Percentiles rank a stretch among this genome's conserved stretches.
Evolutionary conservation across 2,888 invertebrate genomes (phyloP).

Genomic region (Lasioglossum lativentre): DNA sequence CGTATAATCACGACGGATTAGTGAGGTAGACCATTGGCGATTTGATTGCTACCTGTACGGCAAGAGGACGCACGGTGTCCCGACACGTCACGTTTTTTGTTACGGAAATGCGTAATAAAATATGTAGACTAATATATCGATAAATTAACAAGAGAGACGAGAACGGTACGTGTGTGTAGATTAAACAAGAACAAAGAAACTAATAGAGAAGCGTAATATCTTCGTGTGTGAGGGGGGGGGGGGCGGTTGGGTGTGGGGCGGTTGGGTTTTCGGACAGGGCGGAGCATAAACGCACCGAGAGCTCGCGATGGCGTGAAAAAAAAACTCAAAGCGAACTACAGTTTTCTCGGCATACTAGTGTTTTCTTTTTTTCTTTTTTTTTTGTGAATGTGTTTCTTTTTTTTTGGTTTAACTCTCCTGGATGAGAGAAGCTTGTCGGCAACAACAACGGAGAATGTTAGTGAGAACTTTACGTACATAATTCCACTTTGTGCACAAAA

Average conservation of each 20-base stretch:
- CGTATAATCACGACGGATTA: slow-evolving; percentile 61
- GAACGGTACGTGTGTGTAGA: neutral
- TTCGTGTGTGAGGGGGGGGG: slow-evolving; percentile 13
- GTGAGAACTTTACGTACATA: slow-evolving; percentile 73
- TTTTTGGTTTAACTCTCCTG: slow-evolving; percentile 36
- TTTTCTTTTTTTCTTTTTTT: neutral
- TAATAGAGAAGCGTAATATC: slow-evolving; percentile 36
- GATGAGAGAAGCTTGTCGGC: slow-evolving; percentile 57
- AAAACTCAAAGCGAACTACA: slow-evolving; percentile 69
- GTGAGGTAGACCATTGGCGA: slow-evolving; percentile 60
- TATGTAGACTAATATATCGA: slow-evolving; percentile 4
- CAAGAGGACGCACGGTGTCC: slow-evolving; percentile 28
- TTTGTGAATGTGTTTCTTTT: neutral
- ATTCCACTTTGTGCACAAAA: slow-evolving; percentile 74
- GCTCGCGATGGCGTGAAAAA: slow-evolving; percentile 60
- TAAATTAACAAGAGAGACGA: slow-evolving; percentile 19
- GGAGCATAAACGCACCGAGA: slow-evolving; percentile 57
- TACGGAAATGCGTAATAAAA: slow-evolving; percentile 12
- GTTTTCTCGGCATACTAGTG: neutral
- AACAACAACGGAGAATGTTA: slow-evolving; percentile 57
- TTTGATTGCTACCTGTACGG: slow-evolving; percentile 39
- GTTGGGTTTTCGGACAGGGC: neutral
- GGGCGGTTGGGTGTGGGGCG: slow-evolving; percentile 17
- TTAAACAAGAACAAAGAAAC: slow-evolving; percentile 20
- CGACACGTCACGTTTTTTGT: slow-evolving; percentile 8